Base-by-base conservation (phyloP, 2,797 vertebrate genomes). In the Alauda arvensis region DNA sequence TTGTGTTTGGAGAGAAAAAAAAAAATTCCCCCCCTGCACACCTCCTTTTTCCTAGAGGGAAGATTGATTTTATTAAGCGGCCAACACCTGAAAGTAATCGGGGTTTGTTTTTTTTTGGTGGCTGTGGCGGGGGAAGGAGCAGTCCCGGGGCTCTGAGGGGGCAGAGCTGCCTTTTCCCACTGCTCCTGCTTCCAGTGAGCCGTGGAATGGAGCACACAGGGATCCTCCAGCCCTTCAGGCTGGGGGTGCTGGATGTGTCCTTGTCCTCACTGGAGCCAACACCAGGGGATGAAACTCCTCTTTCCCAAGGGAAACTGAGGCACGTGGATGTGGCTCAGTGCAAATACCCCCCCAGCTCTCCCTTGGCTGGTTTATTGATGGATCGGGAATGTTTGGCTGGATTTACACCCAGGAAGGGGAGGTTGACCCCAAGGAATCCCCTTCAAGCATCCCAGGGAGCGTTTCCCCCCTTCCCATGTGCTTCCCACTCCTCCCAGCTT, bases 1-100 rank as follows among this genome's bases (percentile, higher is more conserved):
- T 94, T 92, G 94, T 49, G 70, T 96, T 94, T 40, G 79, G 68
- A 10, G 21, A 42, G 18, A 60, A 68, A 49, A 31, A 29, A 43
- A 55, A 60, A 68, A 49, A 31, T 4, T 4, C 29, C 53, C 86
- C 87, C 83, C 40, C 26, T 67, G 20, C 59, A 76, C 90, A 85
- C 74, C 81, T 77, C 70, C 77, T 46, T 60, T 85, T 76, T 37
- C 88, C 81, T 88, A 45, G 62, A 70, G 89, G 46, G 62, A 62
- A 83, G 90, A 87, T 94, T 91, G 85, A 88, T 92, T 95, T 92
- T 91, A 95, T 95, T 86, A 90, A 95, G 68, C 19, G 65, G 70
- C 68, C 79, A 12, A 88, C 95, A 96, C 95, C 95, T 96, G 96
- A 96, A 95, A 95, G 94, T 53, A 93, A 95, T 94, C 49, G 91